Evolutionary conservation across 2,797 vertebrate species (phyloP), one percentile per base, ranked within the genome.

Genomic region (Lacerta viridis): DNA sequence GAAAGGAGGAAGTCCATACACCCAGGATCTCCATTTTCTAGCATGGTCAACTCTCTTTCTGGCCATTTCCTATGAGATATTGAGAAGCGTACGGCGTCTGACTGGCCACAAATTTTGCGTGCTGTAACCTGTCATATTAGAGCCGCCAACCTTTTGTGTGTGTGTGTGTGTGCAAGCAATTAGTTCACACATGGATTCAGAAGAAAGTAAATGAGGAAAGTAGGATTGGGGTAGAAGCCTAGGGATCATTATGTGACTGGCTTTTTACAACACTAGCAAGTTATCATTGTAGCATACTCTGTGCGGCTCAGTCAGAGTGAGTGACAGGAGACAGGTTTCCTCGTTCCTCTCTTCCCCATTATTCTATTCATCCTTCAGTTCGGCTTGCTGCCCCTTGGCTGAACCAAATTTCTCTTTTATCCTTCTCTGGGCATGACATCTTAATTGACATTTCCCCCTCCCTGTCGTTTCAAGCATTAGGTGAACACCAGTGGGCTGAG

Each of bases 281-380:
- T 39, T 29, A 61, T 64, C 74, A 20, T 68, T 71, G 78, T 64
- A 71, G 59, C 23, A 8, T 72, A 27, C 50, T 7, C 4, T 13
- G 17, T 72, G 25, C 61, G 50, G 39, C 25, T 66, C 68, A 55
- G 72, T 66, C 68, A 55, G 72, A 86, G 43, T 68, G 78, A 81
- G 76, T 82, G 76, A 78, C 83, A 84, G 17, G 75, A 71, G 46
- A 29, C 43, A 59, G 36, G 41, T 27, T 84, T 33, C 75, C 78
- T 50, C 61, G 69, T 76, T 69, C 39, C 10, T 23, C 78, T 89
- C 9, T 4, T 55, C 41, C 43, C 59, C n/a, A 68, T 76, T 74
- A 69, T 50, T 89, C 69, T 59, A 66, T 89, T 80, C 69, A 68
- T 20, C n/a, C 78, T 89, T 76, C 69, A 46, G 61, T 81, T 81